Base-by-base conservation (phyloP, 2,888 invertebrate species). In the Dimorphilus gyrociliatus region DNA sequence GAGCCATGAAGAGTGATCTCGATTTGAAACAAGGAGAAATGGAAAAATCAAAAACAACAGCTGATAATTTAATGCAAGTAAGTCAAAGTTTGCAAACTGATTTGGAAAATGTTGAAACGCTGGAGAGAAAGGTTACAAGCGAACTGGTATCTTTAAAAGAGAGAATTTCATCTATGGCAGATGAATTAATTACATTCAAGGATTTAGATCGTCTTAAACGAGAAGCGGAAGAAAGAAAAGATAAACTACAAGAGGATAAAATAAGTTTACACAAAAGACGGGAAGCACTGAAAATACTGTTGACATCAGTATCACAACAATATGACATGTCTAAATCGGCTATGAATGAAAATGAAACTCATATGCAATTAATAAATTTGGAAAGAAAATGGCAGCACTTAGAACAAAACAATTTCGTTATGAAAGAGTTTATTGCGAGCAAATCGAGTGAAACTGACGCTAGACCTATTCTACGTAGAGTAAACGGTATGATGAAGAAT, bases 381-480 rank as follows among this genome's bases (percentile, higher is more conserved):
- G 78, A 80, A 54, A 72, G 73, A 31, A 74, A 76, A 51, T 63
- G 78, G 45, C 71, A 73, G 10, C 71, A 73, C 34, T 57, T 76
- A 19, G 76, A 75, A 45, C 71, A 71, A 39, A 73, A 72, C 41
- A 78, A 76, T 53, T 72, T 71, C 35, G 68, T 72, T 7, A 63
- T 77, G 43, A 69, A 72, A 51, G 74, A 75, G 46, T 76, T 74
- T 47, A 72, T 79, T n/a, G n/a, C n/a, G n/a, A n/a, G n/a, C n/a
- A n/a, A n/a, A n/a, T n/a, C n/a, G n/a, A n/a, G n/a, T n/a, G n/a
- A n/a, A n/a, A n/a, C n/a, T n/a, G n/a, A n/a, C n/a, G n/a, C n/a
- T n/a, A n/a, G n/a, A n/a, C n/a, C n/a, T n/a, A n/a, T n/a, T n/a
- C n/a, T n/a, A n/a, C n/a, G n/a, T n/a, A n/a, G n/a, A n/a, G n/a